These are phyloP conservation scores for Gerris lacustris DNA, from an alignment of 2,888 invertebrate genomes.

Conservation along the genomic window DNA sequence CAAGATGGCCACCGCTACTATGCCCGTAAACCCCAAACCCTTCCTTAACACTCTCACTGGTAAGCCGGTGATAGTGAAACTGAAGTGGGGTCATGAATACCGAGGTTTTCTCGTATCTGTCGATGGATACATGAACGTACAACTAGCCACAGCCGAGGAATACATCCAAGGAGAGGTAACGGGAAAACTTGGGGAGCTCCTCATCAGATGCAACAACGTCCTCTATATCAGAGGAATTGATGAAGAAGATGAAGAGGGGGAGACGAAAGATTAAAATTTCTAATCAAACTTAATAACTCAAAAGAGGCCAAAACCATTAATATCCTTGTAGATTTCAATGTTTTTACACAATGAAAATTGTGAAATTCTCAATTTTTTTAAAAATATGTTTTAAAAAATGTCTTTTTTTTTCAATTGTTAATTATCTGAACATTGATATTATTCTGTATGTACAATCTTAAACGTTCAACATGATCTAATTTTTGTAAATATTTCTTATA, in stretches of 20 bases:
- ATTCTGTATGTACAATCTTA: too few species aligned
- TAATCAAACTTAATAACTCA: too few species aligned
- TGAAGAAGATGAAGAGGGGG: conserved; percentile 93
- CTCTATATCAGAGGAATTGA: conserved; percentile 88
- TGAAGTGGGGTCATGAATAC: conserved; percentile 99
- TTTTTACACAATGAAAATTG: too few species aligned
- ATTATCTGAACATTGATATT: too few species aligned
- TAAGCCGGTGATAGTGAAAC: conserved; percentile 91
- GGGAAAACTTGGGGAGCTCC: conserved; percentile 90
- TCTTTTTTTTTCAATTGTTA: too few species aligned
- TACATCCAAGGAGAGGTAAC: conserved; percentile 83
- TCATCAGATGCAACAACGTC: conserved; percentile 94
- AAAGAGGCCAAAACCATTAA: too few species aligned
- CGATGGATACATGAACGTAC: conserved; percentile 98
- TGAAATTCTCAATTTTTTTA: too few species aligned
- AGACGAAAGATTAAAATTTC: conserved; percentile 66
- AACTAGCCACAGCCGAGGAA: conserved; percentile 95
- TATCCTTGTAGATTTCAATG: too few species aligned
- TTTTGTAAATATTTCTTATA: too few species aligned
- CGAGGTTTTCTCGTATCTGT: conserved; percentile 96
- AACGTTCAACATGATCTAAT: too few species aligned
- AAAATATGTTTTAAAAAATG: too few species aligned
- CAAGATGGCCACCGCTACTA: conserved; percentile 49
- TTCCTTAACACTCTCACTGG: conserved; percentile 96
- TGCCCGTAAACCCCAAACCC: conserved; percentile 98